Conservation (phyloP, 2,888 invertebrate genomes). For the Periphyllus acericola region DNA sequence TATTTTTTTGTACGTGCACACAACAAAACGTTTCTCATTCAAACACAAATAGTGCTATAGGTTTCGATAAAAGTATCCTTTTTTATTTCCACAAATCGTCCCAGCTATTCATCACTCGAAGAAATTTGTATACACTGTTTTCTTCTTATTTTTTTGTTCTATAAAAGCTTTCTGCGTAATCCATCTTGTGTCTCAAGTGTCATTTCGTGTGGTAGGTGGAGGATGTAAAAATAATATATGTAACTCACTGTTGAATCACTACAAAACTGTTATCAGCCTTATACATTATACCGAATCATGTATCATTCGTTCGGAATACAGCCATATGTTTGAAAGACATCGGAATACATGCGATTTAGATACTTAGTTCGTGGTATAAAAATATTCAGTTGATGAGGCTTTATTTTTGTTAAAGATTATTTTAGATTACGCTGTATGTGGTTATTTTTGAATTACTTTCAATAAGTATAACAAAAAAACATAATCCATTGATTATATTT, state of each 20-base stretch:
- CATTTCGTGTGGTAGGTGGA: constrained; percentile 38
- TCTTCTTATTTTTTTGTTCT: constrained; percentile 42
- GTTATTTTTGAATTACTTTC: too few relatives aligned
- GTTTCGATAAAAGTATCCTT: constrained; percentile 58
- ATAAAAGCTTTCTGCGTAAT: constrained; percentile 58
- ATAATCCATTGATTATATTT: too few relatives aligned
- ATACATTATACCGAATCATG: constrained; percentile 35
- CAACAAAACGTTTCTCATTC: constrained; percentile 53
- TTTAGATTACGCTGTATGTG: too few relatives aligned
- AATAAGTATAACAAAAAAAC: too few relatives aligned
- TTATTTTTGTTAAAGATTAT: neutral
- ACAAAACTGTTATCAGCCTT: constrained; percentile 53
- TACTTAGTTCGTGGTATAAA: neutral
- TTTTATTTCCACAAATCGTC: constrained; percentile 59
- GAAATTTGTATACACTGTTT: constrained; percentile 60
- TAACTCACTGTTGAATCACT: constrained; percentile 57
- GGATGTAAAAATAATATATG: constrained; percentile 57
- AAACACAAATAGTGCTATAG: constrained; percentile 53
- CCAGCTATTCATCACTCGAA: constrained; percentile 56
- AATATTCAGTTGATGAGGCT: neutral
- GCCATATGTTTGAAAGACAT: constrained; percentile 25
- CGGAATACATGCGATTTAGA: constrained; percentile 7
- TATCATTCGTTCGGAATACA: constrained; percentile 34
- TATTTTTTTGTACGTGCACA: neutral
- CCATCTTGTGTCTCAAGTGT: constrained; percentile 55